Percentiles rank a stretch among this genome's conserved stretches.
phyloP scores from a whole-genome alignment of 2,888 invertebrate species.

The Drosophila cracens region DNA sequence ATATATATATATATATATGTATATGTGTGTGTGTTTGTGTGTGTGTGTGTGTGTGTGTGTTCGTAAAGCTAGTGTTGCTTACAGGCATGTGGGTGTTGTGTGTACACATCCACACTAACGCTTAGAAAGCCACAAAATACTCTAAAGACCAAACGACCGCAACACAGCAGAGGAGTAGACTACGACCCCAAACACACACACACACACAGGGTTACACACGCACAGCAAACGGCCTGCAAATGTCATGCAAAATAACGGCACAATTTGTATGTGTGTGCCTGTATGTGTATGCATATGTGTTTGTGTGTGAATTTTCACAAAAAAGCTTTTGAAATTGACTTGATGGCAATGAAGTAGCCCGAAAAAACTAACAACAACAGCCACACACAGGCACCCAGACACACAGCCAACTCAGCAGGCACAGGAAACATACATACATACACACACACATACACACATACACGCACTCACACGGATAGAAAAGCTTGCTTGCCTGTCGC shows the following conservation, averaged over 20 bases:
- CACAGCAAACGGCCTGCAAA: slow-evolving; percentile 46
- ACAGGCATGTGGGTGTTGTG: slow-evolving; percentile 27
- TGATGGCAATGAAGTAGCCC: slow-evolving; percentile 46
- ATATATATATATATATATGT: slow-evolving; percentile 10
- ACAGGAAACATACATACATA: slow-evolving; percentile 7
- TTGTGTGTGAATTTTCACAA: slow-evolving; percentile 25
- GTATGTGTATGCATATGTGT: slow-evolving; percentile 28
- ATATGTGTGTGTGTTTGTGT: not conserved
- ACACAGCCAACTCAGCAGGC: slow-evolving; percentile 14
- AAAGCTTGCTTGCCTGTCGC: slow-evolving; percentile 36
- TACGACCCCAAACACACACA: slow-evolving; percentile 37
- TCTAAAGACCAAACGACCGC: slow-evolving; percentile 69
- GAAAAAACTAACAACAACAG: slow-evolving; percentile 65
- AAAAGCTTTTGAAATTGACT: slow-evolving; percentile 69
- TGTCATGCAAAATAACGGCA: slow-evolving; percentile 71
- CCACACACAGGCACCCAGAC: slow-evolving; percentile 20
- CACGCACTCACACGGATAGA: not conserved
- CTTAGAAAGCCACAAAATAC: slow-evolving; percentile 77
- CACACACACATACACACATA: slow-evolving; percentile 5
- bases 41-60: slow-evolving; percentile 18
- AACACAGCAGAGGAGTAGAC: slow-evolving; percentile 43
- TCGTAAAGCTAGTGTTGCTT: slow-evolving; percentile 19
- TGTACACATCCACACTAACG: slow-evolving; percentile 50
- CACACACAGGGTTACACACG: slow-evolving; percentile 7
- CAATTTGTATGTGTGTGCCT: slow-evolving; percentile 52